These are phyloP conservation scores for Megastigmus dorsalis DNA, from an alignment of 2,888 invertebrate genomes.

Conservation along the genomic window DNA sequence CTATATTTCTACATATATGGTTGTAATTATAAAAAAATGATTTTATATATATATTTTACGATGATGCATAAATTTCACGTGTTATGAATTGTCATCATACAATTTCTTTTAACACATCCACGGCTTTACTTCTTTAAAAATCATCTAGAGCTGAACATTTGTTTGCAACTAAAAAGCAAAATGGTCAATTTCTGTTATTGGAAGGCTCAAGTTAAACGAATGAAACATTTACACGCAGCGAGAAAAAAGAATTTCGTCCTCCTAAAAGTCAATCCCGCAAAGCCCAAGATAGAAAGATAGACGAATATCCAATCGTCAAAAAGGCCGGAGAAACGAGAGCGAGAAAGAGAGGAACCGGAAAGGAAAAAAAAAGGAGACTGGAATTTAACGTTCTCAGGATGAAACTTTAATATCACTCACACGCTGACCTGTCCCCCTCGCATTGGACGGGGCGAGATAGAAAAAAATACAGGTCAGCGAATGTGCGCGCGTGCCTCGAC, in stretches of 20 bases:
- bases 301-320: constrained; percentile 39
- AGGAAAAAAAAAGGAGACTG: neutral
- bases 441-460: too few species aligned
- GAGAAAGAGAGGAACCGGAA: neutral
- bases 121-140: too few species aligned
- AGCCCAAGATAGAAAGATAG: neutral
- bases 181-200: too few species aligned
- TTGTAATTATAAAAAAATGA: neutral
- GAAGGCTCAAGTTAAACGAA: constrained; percentile 29
- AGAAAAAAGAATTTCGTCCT: constrained; percentile 24
- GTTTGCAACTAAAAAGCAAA: too few species aligned
- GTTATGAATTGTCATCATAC: too few species aligned
- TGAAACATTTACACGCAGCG: constrained; percentile 22
- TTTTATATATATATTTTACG: neutral
- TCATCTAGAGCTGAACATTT: too few species aligned
- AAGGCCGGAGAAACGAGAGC: neutral
- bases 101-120: too few species aligned
- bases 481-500: neutral
- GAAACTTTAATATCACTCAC: constrained; percentile 49
- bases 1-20: too few species aligned
- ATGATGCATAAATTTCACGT: neutral
- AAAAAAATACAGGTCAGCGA: too few species aligned
- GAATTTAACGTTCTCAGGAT: constrained; percentile 44
- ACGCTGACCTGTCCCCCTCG: constrained; percentile 17
- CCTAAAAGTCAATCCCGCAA: constrained; percentile 21